Base-by-base conservation (phyloP, 2,888 invertebrate genomes). In the Deilephila porcellus region DNA sequence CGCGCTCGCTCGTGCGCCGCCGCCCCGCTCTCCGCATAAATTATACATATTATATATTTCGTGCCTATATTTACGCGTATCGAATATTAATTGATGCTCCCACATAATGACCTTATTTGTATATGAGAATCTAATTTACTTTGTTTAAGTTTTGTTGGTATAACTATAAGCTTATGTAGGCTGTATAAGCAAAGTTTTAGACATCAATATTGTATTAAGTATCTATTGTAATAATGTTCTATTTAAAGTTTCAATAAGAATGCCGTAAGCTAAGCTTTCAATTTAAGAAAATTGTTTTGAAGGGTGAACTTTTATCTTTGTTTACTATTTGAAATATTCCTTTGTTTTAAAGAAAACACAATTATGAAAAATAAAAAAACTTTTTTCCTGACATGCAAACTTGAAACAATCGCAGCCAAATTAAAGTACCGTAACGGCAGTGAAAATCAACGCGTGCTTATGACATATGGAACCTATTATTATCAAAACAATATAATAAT, bases 11-110 rank as follows among this genome's bases (percentile, higher is more conserved):
- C 76, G 74, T 52, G 80, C 80, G 80, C 79, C 76, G 78, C 74
- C 76, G 78, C 84, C 82, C 82, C 77, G 70, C 82, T 83, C 86
- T 86, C 87, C 84, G 81, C 81, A 79, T 83, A 81, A 82, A 84
- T 85, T 86, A 82, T 77, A 80, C 77, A 78, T 78, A 67, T 60
- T 53, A 45, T 45, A 34, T 53, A 70, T 60, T 62, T 71, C 60
- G 37, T 60, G 25, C 45, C 45, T 52, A 25, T 62, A 70, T 60
- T 60, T 60, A 19, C 60, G 34, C 70, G 70, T 32, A 72, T 34
- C 25, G 72, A 64, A 64, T 72, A 64, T 72, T 64, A 56, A 72
- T 67, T 63, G 53, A 72, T 72, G 64, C 37, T 63, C 56, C n/a
- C 56, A 37, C 56, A 59, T 59, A 59, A 37, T 64, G 56, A 64